Evolutionary conservation across 2,113 vertebrate species (phyloP).

Genomic region (Myotis yumanensis): DNA sequence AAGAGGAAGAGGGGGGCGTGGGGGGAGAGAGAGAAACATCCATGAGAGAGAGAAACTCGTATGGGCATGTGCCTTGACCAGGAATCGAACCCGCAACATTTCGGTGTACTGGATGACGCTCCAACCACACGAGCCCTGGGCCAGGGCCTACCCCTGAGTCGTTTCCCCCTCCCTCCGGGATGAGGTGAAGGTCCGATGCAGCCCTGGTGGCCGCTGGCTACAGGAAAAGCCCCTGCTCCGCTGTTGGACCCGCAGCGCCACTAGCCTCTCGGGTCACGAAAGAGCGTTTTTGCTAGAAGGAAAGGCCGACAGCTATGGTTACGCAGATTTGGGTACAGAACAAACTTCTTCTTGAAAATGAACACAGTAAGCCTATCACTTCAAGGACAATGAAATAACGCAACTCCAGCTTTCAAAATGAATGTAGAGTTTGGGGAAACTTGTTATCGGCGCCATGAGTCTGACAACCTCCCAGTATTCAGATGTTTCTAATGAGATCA

Average conservation of each 20-base stretch:
- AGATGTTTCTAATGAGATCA: background rate
- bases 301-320: background rate
- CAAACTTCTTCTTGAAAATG: background rate
- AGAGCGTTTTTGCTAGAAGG: background rate
- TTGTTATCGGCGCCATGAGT: background rate
- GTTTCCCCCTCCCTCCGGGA: too few species aligned
- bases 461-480: background rate
- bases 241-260: background rate
- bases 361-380: background rate
- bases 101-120: too few species aligned
- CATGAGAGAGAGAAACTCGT: too few species aligned
- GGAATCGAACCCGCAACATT: too few species aligned
- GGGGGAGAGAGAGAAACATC: too few species aligned
- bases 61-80: too few species aligned
- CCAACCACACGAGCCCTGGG: too few species aligned
- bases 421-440: background rate
- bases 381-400: background rate
- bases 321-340: background rate
- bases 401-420: background rate
- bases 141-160: too few species aligned
- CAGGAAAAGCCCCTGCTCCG: rapidly evolving
- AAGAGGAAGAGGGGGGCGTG: too few species aligned
- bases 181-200: too few species aligned
- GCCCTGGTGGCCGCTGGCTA: too few species aligned
- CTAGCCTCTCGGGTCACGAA: background rate